Percentiles rank a stretch among this genome's conserved stretches.
phyloP scores from a whole-genome alignment of 92 coral and sea anemone species.

The Epizoanthus scotinus region DNA sequence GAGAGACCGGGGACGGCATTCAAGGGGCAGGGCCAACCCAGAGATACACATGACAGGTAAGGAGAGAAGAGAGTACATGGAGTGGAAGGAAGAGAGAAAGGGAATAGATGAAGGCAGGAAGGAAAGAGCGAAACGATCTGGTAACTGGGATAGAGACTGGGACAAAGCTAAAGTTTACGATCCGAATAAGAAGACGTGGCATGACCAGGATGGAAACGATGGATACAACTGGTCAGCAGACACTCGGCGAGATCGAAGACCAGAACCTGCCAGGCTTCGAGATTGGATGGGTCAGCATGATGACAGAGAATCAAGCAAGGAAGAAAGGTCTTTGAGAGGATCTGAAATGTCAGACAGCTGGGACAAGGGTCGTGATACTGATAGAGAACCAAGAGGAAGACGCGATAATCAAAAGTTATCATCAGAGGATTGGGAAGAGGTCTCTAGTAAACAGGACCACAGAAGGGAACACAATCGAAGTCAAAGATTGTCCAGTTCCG shows the following conservation, averaged over 20 bases:
- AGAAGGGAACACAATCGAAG: background rate
- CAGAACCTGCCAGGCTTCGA: background rate
- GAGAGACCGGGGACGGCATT: slow-evolving; percentile 46
- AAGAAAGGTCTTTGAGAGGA: background rate
- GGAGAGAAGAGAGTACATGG: slow-evolving; percentile 60
- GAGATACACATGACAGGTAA: slow-evolving; percentile 80
- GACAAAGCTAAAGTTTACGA: slow-evolving; percentile 58
- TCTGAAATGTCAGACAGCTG: background rate
- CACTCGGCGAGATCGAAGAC: slow-evolving; percentile 4
- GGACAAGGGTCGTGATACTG: background rate
- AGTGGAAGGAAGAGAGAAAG: slow-evolving; percentile 78
- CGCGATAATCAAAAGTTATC: background rate
- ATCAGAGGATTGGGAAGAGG: slow-evolving; percentile 19
- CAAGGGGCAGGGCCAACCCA: slow-evolving; percentile 36
- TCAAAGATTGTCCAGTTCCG: background rate
- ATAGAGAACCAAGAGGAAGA: background rate
- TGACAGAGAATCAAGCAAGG: background rate
- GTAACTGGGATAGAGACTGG: slow-evolving; percentile 82
- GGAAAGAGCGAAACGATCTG: slow-evolving; percentile 68
- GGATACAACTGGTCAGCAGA: slow-evolving; percentile 12
- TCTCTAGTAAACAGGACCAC: background rate
- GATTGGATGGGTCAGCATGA: slow-evolving; percentile 34
- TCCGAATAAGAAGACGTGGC: slow-evolving; percentile 12
- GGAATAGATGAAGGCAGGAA: slow-evolving; percentile 68
- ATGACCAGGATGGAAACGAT: slow-evolving; percentile 10